A percentile compares a stretch with the other conserved stretches of the same genome.
Conservation (phyloP, 2,888 invertebrate genomes). For the Mellilla xanthometata region DNA sequence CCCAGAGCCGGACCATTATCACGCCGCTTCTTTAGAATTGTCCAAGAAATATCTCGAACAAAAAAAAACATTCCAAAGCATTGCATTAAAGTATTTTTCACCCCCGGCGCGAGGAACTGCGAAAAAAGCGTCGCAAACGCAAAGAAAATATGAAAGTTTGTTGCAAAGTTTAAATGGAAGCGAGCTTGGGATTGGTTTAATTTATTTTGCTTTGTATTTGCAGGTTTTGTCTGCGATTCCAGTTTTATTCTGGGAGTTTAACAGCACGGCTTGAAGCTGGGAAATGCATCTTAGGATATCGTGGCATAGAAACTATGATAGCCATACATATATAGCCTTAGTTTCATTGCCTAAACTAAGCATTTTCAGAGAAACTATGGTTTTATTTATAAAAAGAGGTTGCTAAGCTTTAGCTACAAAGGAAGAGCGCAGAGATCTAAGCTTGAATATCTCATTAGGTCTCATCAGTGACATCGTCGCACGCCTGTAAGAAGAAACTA, state of each 20-base stretch:
- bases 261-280: background rate
- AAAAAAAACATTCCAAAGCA: constrained; percentile 6
- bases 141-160: constrained; percentile 26
- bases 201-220: constrained; percentile 17
- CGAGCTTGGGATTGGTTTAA: constrained; percentile 21
- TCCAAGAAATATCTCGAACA: constrained; percentile 4
- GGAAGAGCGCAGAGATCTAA: too few species aligned
- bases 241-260: constrained; percentile 3
- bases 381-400: too few species aligned
- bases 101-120: constrained; percentile 4
- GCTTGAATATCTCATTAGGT: too few species aligned
- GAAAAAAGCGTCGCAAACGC: constrained; percentile 5
- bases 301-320: too few species aligned
- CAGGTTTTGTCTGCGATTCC: background rate
- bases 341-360: too few species aligned
- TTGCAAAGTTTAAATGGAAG: constrained; percentile 24
- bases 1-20: background rate
- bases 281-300: too few species aligned
- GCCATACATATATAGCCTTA: too few species aligned
- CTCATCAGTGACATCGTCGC: too few species aligned
- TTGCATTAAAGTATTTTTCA: constrained; percentile 13
- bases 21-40: background rate
- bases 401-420: too few species aligned
- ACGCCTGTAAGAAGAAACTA: too few species aligned
- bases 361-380: too few species aligned